phyloP scores from a whole-genome alignment of 2,888 invertebrate genomes.

The Phaonia tiefii region DNA sequence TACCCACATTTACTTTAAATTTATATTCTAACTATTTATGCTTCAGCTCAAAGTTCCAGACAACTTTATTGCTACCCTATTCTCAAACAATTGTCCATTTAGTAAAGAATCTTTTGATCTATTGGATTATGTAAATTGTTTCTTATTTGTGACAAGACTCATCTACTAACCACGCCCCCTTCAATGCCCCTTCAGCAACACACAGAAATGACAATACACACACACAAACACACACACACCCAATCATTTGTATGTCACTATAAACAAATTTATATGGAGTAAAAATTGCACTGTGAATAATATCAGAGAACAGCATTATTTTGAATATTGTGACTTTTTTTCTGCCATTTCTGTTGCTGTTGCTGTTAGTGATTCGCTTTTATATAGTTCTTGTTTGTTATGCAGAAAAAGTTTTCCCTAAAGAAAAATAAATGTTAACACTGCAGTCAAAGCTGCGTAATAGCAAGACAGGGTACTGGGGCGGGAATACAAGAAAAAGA shows the following conservation, averaged over 20 bases:
- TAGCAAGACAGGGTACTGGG: not conserved
- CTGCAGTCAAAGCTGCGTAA: not conserved
- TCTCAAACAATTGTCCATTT: too few species aligned
- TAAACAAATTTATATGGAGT: conserved; percentile 57
- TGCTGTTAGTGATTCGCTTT: too few species aligned
- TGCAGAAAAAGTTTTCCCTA: conserved; percentile 41
- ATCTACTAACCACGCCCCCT: not conserved
- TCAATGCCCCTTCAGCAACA: not conserved
- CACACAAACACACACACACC: conserved; percentile 34
- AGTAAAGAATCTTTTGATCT: conserved; percentile 62
- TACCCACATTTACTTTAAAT: too few species aligned
- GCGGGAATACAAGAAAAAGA: not conserved
- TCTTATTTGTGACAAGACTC: conserved; percentile 31
- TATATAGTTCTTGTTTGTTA: not conserved
- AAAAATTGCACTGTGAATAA: conserved; percentile 28
- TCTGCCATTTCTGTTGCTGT: too few species aligned
- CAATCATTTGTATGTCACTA: conserved; percentile 58
- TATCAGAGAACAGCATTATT: conserved; percentile 8
- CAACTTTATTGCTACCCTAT: too few species aligned
- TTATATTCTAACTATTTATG: too few species aligned
- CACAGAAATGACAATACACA: not conserved
- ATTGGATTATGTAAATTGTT: conserved; percentile 62
- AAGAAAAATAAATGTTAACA: conserved; percentile 42
- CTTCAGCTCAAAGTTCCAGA: too few species aligned
- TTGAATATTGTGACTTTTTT: conserved; percentile 2